A percentile compares a stretch with the other conserved stretches of the same genome.
phyloP scores from a whole-genome alignment of 2,113 vertebrate species.

The Chamaetylas fuelleborni region DNA sequence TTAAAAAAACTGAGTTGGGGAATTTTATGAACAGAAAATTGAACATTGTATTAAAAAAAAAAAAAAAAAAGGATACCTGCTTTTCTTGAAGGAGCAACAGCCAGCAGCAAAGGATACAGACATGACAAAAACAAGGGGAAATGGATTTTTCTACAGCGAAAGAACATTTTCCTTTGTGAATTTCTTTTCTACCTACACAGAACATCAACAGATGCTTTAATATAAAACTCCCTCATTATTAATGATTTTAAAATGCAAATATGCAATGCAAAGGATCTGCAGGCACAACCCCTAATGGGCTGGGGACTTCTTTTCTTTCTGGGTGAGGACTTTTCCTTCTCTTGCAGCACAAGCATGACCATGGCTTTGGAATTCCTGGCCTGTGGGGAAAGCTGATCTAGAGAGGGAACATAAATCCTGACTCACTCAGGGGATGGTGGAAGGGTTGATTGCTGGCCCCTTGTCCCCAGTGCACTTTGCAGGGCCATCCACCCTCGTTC shows the following conservation, averaged over 20 bases:
- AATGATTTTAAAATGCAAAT: neutral
- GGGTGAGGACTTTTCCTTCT: neutral
- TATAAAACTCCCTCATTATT: neutral
- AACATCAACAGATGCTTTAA: neutral
- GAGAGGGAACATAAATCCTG: neutral
- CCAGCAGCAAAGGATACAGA: neutral
- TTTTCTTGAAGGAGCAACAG: neutral
- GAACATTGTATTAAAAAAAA: neutral
- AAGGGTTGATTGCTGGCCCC: neutral
- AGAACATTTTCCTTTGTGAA: neutral
- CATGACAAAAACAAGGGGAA: neutral
- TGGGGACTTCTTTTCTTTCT: neutral
- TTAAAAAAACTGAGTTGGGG: neutral
- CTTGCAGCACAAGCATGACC: neutral
- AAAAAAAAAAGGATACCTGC: too few species aligned
- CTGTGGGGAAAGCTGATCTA: neutral
- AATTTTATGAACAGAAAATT: neutral
- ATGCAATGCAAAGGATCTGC: neutral
- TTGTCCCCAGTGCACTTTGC: neutral
- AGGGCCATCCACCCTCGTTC: neutral
- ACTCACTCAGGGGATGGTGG: neutral
- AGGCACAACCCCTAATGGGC: neutral
- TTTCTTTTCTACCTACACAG: neutral
- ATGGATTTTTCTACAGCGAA: neutral
- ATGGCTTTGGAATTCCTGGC: neutral